A percentile compares a stretch with the other conserved stretches of the same genome.
phyloP scores from a whole-genome alignment of 2,797 vertebrate species.

The Eupleurogrammus muticus region DNA sequence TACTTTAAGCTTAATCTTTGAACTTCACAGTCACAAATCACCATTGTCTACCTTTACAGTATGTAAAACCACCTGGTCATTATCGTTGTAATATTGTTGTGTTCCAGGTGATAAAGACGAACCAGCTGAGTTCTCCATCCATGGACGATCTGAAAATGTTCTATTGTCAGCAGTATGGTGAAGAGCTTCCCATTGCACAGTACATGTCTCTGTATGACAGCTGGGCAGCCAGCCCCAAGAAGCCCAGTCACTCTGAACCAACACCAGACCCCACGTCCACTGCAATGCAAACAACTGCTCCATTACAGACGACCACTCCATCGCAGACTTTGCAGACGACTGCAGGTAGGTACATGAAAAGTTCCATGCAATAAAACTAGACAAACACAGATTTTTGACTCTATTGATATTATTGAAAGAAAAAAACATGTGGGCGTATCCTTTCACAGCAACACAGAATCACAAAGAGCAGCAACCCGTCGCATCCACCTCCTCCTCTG shows the following conservation, averaged over 20 bases:
- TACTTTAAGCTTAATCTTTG: too few species aligned
- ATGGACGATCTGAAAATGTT: constrained; percentile 65
- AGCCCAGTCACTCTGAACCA: neutral
- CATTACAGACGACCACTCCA: neutral
- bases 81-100: constrained; percentile 12
- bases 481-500: neutral
- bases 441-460: constrained; percentile 33
- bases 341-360: constrained; percentile 53
- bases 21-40: neutral
- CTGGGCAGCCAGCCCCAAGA: constrained; percentile 5
- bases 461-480: neutral
- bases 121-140: constrained; percentile 45
- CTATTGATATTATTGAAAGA: neutral
- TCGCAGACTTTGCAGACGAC: neutral
- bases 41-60: neutral
- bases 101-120: constrained; percentile 68
- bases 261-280: neutral
- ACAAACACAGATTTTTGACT: neutral
- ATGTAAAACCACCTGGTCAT: neutral
- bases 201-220: constrained; percentile 77
- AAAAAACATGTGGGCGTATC: neutral
- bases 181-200: constrained; percentile 62
- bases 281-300: too few species aligned
- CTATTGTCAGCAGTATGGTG: constrained; percentile 58
- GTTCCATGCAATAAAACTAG: neutral